These are phyloP conservation scores for Papilio polyxenes DNA, from an alignment of 1,140 invertebrate genomes.

Conservation along the genomic window DNA sequence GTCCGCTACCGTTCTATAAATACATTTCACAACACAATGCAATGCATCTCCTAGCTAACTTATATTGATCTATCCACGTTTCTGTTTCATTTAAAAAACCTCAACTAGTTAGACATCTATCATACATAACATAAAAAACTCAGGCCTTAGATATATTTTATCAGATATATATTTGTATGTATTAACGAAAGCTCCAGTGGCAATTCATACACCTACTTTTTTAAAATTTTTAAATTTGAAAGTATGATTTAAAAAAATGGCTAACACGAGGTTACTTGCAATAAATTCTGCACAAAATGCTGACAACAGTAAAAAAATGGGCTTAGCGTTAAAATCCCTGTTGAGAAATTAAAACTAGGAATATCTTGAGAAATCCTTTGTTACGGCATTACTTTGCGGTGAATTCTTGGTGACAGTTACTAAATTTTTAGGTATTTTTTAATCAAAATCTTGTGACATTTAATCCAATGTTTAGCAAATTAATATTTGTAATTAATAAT, in stretches of 20 bases:
- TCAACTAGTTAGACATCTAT: neutral
- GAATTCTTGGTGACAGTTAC: neutral
- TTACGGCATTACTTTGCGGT: constrained; percentile 14
- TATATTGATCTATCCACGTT: neutral
- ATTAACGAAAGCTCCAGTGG: too few species aligned
- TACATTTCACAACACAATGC: constrained; percentile 32
- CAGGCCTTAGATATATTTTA: too few species aligned
- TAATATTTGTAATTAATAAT: neutral
- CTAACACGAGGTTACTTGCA: constrained; percentile 20
- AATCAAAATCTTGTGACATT: neutral
- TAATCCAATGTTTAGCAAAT: neutral
- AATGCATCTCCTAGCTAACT: constrained; percentile 29
- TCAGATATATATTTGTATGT: too few species aligned
- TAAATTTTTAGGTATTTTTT: neutral
- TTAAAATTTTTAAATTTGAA: too few species aligned
- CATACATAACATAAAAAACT: neutral
- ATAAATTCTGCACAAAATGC: constrained; percentile 31
- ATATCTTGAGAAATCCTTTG: constrained; percentile 31
- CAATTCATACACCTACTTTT: too few species aligned
- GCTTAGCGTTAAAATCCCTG: constrained; percentile 17
- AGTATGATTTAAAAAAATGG: neutral
- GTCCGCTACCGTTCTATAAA: constrained; percentile 23
- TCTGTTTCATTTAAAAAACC: neutral
- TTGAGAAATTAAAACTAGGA: constrained; percentile 30
- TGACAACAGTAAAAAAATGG: constrained; percentile 26